Evolutionary conservation across 2,113 vertebrate species (phyloP).

Genomic region (Psilopsiagon aurifrons): DNA sequence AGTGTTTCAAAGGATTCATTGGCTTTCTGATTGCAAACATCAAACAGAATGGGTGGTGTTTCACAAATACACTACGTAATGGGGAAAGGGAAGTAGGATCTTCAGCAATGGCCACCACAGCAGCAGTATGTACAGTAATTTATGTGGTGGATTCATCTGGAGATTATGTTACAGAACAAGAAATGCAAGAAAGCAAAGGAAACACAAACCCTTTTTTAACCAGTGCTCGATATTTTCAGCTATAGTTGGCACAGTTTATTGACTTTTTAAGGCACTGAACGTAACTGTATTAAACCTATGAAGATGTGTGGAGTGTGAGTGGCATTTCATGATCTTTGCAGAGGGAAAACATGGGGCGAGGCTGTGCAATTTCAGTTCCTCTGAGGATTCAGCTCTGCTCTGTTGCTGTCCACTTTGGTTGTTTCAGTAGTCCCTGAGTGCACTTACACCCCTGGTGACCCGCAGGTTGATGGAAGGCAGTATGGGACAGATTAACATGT

Average conservation of each 20-base stretch:
- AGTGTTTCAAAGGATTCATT: neutral
- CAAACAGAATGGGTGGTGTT: neutral
- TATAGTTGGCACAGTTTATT: neutral
- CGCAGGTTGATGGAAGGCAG: neutral
- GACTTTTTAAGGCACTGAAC: neutral
- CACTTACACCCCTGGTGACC: too few relatives aligned
- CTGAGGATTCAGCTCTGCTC: neutral
- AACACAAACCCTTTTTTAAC: neutral
- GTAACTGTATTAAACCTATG: rapidly evolving
- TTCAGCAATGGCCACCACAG: neutral
- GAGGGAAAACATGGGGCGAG: neutral
- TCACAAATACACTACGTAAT: neutral
- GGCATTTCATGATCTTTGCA: neutral
- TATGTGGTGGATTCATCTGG: neutral
- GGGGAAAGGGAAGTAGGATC: neutral
- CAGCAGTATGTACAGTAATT: neutral
- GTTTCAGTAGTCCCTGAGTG: neutral
- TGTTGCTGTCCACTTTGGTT: rapidly evolving
- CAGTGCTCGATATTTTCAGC: neutral
- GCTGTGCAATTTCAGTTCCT: neutral
- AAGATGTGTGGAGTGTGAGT: rapidly evolving
- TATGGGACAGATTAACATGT: neutral
- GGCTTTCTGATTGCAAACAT: neutral
- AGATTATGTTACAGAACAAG: neutral
- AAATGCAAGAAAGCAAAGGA: neutral